These are phyloP conservation scores for Thysanoteuthis rhombus DNA, from an alignment of 2,888 invertebrate genomes.

Conservation along the genomic window DNA sequence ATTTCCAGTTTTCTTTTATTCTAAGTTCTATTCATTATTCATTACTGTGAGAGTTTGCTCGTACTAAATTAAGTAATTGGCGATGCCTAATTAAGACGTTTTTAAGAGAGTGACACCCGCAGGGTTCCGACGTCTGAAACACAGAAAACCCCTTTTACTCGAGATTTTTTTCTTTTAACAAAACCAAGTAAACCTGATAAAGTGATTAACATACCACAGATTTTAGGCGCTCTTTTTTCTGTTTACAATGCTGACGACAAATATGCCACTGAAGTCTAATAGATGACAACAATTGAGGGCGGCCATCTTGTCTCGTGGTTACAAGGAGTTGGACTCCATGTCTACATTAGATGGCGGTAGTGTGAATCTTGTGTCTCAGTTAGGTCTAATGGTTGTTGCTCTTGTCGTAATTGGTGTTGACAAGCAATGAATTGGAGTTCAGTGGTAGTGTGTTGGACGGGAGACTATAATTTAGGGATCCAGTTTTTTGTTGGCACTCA, in stretches of 20 bases:
- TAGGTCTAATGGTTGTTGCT: not conserved
- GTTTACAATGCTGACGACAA: not conserved
- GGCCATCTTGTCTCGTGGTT: not conserved
- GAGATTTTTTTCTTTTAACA: not conserved
- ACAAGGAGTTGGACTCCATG: not conserved
- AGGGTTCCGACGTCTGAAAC: not conserved
- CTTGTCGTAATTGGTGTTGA: not conserved
- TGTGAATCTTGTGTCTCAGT: not conserved
- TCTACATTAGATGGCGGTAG: not conserved
- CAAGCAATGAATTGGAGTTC: not conserved
- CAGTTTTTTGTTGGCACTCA: too few relatives aligned
- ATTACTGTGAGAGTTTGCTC: not conserved
- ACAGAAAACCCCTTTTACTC: not conserved
- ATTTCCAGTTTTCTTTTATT: not conserved
- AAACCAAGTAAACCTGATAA: not conserved
- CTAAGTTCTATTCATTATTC: not conserved
- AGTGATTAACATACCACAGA: not conserved
- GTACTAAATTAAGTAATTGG: not conserved
- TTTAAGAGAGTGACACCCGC: not conserved
- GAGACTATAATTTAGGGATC: too few relatives aligned
- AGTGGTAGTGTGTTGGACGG: too few relatives aligned
- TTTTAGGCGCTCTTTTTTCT: too few relatives aligned
- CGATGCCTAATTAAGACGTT: not conserved
- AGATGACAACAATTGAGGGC: not conserved
- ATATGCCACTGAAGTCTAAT: not conserved